These are phyloP conservation scores for Tiphia femorata DNA, from an alignment of 2,888 invertebrate species.

Conservation along the genomic window DNA sequence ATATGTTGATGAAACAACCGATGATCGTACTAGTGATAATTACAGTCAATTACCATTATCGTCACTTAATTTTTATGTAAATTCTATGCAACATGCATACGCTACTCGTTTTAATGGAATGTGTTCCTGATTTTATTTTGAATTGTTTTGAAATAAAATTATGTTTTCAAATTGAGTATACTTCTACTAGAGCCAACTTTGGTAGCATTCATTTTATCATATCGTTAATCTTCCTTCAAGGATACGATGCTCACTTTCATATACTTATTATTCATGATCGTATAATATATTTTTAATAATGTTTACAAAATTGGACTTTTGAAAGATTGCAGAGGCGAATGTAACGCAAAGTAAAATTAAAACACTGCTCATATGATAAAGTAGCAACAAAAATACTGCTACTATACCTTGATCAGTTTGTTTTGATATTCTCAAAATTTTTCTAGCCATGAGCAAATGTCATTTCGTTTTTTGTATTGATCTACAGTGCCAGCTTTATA, in stretches of 20 bases:
- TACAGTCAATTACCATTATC: constrained; percentile 22
- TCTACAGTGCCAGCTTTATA: constrained; percentile 44
- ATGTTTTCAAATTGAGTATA: constrained; percentile 36
- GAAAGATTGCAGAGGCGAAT: too few relatives aligned
- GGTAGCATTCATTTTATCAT: constrained; percentile 23
- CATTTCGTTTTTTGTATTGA: constrained; percentile 41
- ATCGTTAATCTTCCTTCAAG: constrained; percentile 18
- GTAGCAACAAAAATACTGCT: constrained; percentile 3
- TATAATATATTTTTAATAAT: too few relatives aligned
- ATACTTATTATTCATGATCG: too few relatives aligned
- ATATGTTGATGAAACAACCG: too few relatives aligned
- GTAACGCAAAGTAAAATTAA: too few relatives aligned
- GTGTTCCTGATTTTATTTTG: constrained; percentile 32
- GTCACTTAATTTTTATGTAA: constrained; percentile 26
- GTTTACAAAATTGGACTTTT: too few relatives aligned
- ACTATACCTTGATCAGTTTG: constrained; percentile 15
- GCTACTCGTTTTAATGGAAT: constrained; percentile 40
- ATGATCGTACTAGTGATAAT: constrained; percentile 39
- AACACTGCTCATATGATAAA: background rate
- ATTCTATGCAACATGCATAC: constrained; percentile 30
- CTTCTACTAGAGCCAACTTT: constrained; percentile 27
- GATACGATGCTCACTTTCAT: constrained; percentile 12
- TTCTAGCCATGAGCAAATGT: constrained; percentile 52
- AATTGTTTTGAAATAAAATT: constrained; percentile 24
- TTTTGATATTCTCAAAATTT: constrained; percentile 29